Evolutionary conservation across 1,140 invertebrate genomes (phyloP).

Genomic region (Drosophila littoralis): DNA sequence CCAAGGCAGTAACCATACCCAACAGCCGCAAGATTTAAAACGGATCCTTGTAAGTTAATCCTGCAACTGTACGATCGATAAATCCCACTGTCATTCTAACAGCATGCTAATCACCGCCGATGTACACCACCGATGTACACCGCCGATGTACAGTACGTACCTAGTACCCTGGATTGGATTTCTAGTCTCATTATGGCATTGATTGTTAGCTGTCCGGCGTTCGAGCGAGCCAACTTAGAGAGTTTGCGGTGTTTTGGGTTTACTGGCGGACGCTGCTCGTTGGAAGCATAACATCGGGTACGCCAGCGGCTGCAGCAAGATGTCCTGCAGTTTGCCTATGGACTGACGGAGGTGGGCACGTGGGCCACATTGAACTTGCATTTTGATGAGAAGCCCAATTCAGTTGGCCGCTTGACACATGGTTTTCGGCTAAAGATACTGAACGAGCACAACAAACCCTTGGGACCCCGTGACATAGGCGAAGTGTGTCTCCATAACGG

Average conservation of each 20-base stretch:
- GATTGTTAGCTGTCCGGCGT: conserved; percentile 25
- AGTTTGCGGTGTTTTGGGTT: conserved; percentile 13
- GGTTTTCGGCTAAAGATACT: conserved; percentile 72
- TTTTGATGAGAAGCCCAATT: conserved; percentile 48
- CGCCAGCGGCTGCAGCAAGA: conserved; percentile 25
- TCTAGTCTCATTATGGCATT: conserved; percentile 43
- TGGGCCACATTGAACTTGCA: conserved; percentile 18
- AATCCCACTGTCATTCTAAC: too few species aligned
- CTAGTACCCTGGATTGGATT: conserved; percentile 57
- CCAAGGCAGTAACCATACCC: conserved; percentile 91
- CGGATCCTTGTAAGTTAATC: conserved; percentile 16
- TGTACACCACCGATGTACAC: too few species aligned
- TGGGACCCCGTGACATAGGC: conserved; percentile 47
- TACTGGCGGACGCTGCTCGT: too few species aligned
- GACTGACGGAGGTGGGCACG: conserved; percentile 48
- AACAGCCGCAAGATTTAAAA: conserved; percentile 83
- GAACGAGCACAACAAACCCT: conserved; percentile 31
- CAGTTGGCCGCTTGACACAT: conserved; percentile 29
- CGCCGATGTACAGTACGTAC: conserved; percentile 43
- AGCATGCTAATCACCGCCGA: conserved; percentile 21
- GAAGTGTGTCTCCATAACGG: conserved; percentile 47
- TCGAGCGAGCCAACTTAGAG: conserved; percentile 24
- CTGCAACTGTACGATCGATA: too few species aligned
- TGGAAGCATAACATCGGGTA: conserved; percentile 35
- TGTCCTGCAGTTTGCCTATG: conserved; percentile 34